A percentile compares a stretch with the other conserved stretches of the same genome.
phyloP scores from a whole-genome alignment of 1,140 invertebrate species.

The Chymomyza costata region DNA sequence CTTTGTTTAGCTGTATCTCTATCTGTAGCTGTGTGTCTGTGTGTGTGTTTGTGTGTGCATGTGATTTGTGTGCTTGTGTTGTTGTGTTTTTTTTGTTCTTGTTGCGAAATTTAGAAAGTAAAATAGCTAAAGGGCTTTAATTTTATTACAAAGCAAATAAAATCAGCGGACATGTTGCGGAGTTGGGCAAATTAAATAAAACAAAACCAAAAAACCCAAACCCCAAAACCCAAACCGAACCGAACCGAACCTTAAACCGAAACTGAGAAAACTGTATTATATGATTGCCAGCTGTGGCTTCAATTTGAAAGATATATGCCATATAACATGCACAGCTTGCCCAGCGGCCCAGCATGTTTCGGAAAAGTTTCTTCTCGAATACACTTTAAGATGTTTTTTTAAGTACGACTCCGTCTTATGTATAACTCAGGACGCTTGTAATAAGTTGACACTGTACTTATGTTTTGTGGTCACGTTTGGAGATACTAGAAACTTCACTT shows the following conservation, averaged over 20 bases:
- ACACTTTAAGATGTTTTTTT: too few relatives aligned
- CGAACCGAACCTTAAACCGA: too few relatives aligned
- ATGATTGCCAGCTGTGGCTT: slow-evolving; percentile 60
- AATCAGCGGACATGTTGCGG: slow-evolving; percentile 66
- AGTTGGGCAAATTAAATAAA: slow-evolving; percentile 63
- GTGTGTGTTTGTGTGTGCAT: slow-evolving; percentile 31
- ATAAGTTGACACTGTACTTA: too few relatives aligned
- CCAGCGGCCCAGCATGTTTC: too few relatives aligned
- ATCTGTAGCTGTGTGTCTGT: too few relatives aligned
- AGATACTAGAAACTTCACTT: too few relatives aligned
- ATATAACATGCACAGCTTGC: too few relatives aligned
- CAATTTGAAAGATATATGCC: slow-evolving; percentile 49
- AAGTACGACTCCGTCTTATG: too few relatives aligned
- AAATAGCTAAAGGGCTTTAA: slow-evolving; percentile 73
- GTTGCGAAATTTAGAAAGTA: slow-evolving; percentile 33
- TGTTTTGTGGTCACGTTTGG: too few relatives aligned
- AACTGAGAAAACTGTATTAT: slow-evolving; percentile 54
- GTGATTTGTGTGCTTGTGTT: slow-evolving; percentile 58
- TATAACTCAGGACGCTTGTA: too few relatives aligned
- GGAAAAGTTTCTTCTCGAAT: too few relatives aligned
- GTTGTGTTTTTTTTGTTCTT: slow-evolving; percentile 15
- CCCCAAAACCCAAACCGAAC: slow-evolving; percentile 2
- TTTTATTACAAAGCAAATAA: slow-evolving; percentile 73
- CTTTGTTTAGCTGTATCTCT: slow-evolving; percentile 1
- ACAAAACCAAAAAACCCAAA: slow-evolving; percentile 27